Base-by-base conservation (phyloP, 2,888 invertebrate species). In the Microdon myrmicae region DNA sequence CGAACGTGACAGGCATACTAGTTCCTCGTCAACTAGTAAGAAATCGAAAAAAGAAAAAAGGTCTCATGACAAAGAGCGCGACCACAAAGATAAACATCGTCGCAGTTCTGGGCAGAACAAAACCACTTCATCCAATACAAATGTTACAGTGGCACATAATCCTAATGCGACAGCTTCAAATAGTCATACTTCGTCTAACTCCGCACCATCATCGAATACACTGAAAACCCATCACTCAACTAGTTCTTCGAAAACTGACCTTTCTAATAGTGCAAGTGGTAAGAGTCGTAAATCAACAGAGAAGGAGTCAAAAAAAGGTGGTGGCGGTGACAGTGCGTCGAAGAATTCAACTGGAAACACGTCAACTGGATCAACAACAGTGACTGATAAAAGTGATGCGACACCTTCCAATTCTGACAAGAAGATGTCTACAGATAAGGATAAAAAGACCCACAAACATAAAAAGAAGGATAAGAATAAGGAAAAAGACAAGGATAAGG, bases 381-480 rank as follows among this genome's bases (percentile, higher is more conserved):
- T 51, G 25, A 8, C 68, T 14, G 66, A 68, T 2, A 54, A 70
- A 32, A n/a, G n/a, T n/a, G 69, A 67, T 4, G 3, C n/a, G 56
- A 68, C 43, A 37, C 67, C 22, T 26, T 66, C 47, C 44, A 6
- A 14, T 13, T 34, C 10, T 10, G 54, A 55, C 22, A 39, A 67
- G 8, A 66, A 66, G 23, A 29, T 43, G 4, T 34, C 54, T 7
- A 8, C 43, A 74, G 83, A 83, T n/a, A 83, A 82, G 73, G 81
- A 81, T 47, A 83, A 84, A 71, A 81, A 82, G 64, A 83, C 83
- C 69, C 84, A 85, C 68, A 86, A 86, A 72, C 85, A 85, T 68
- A 86, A 86, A 78, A 85, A 85, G 74, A 85, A 86, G 74, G 85
- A 86, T 67, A 88, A 87, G 71, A 88, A 86, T 72, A 83, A 86